Percentiles rank a stretch among this genome's conserved stretches.
These are phyloP conservation scores for Phaedon cochleariae DNA, from an alignment of 2,888 invertebrate genomes.

Conservation along the genomic window DNA sequence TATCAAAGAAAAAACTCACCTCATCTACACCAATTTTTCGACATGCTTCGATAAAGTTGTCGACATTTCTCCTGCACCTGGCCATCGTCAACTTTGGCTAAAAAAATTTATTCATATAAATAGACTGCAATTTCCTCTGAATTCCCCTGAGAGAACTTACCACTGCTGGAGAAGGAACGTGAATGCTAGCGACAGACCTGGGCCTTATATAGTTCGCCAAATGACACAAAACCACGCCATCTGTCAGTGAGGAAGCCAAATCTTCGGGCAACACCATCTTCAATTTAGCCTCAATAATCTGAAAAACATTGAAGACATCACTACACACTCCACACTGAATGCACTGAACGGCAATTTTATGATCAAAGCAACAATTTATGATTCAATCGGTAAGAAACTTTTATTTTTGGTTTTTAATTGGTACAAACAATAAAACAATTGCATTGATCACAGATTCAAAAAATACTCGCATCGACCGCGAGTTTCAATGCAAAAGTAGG, in stretches of 20 bases:
- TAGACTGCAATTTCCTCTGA: background rate
- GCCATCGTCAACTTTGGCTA: conserved; percentile 96
- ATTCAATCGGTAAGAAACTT: no score
- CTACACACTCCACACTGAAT: no score
- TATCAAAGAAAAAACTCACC: conserved; percentile 68
- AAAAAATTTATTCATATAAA: conserved; percentile 46
- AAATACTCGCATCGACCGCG: no score
- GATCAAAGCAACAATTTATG: no score
- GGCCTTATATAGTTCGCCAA: conserved; percentile 93
- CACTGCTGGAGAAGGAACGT: conserved; percentile 93
- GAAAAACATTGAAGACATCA: conserved; percentile 43
- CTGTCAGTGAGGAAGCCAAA: conserved; percentile 83
- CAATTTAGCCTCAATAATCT: conserved; percentile 90
- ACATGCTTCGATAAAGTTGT: conserved; percentile 95
- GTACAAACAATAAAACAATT: no score
- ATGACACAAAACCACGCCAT: conserved; percentile 94
- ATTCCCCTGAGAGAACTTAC: conserved; percentile 64
- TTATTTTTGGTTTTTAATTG: no score
- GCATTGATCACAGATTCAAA: no score
- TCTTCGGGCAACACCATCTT: conserved; percentile 91
- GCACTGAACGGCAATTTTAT: no score
- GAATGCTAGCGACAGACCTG: conserved; percentile 90
- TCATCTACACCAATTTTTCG: conserved; percentile 93
- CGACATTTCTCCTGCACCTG: conserved; percentile 91
- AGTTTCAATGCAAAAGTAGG: no score